Evolutionary conservation across 1,140 invertebrate species (phyloP).

Genomic region (Linepithema humile): DNA sequence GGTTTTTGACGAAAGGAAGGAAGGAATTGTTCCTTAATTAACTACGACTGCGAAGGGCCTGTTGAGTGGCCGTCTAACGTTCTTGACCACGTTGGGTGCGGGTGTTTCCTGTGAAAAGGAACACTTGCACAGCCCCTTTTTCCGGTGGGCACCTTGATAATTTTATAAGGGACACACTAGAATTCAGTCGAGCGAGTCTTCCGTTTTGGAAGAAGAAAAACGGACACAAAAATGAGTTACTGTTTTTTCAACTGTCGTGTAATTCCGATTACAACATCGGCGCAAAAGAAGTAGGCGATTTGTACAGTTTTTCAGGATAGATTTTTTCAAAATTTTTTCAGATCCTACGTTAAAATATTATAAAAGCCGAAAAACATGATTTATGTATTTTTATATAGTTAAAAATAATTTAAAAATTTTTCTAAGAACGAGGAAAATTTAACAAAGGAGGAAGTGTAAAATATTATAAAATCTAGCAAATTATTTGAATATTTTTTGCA

Average conservation of each 20-base stretch:
- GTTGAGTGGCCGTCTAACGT: conserved; percentile 58
- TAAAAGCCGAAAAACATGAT: background rate
- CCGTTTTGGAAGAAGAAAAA: conserved; percentile 36
- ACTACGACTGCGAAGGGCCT: conserved; percentile 41
- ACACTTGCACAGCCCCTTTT: conserved; percentile 49
- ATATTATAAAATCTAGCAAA: background rate
- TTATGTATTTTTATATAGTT: background rate
- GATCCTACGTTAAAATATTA: background rate
- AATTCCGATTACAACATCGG: background rate
- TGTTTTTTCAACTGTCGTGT: conserved; percentile 25
- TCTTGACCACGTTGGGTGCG: conserved; percentile 33
- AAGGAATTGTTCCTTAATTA: conserved; percentile 65
- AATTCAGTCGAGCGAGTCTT: conserved; percentile 36
- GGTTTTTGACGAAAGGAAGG: conserved; percentile 51
- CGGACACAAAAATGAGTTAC: background rate
- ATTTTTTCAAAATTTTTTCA: background rate
- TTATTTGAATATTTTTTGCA: background rate
- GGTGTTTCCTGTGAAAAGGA: conserved; percentile 59
- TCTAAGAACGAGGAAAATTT: background rate
- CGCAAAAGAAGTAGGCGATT: background rate
- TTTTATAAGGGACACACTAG: conserved; percentile 33
- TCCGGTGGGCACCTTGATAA: conserved; percentile 59
- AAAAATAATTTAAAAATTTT: background rate
- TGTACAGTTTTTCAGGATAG: background rate
- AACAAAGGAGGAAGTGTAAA: background rate